A percentile compares a stretch with the other conserved stretches of the same genome.
Evolutionary conservation across 1,140 invertebrate species (phyloP).

Genomic region (Nephotettix cincticeps): DNA sequence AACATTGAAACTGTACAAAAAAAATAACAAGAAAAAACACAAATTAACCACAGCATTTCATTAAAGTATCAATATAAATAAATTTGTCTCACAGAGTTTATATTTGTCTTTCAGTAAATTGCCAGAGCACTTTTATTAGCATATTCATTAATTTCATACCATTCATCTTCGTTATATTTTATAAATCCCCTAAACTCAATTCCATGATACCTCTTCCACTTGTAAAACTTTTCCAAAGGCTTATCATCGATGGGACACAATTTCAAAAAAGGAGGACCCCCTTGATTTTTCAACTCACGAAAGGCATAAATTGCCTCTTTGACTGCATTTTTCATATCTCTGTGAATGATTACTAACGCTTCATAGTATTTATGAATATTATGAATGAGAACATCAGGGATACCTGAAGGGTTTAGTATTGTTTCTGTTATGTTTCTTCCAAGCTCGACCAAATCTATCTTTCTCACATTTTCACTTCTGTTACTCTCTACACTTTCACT

Average conservation of each 20-base stretch:
- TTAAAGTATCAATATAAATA: too few relatives aligned
- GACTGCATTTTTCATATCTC: not conserved
- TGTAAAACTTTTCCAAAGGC: constrained; percentile 1
- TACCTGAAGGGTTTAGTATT: not conserved
- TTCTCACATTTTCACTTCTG: too few relatives aligned
- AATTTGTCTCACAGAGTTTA: too few relatives aligned
- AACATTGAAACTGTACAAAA: too few relatives aligned
- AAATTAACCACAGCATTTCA: too few relatives aligned
- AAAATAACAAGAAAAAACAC: too few relatives aligned
- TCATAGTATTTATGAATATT: constrained; percentile 2
- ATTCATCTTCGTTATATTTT: constrained; percentile 5
- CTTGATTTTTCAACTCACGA: not conserved
- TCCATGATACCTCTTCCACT: not conserved
- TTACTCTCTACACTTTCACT: too few relatives aligned
- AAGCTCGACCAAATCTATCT: not conserved
- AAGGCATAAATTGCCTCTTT: not conserved
- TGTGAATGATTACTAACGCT: not conserved
- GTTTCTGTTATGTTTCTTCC: not conserved
- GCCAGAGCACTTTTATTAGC: not conserved
- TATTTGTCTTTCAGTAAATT: too few relatives aligned
- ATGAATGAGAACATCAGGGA: not conserved
- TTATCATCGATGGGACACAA: not conserved
- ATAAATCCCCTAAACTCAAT: constrained; percentile 5
- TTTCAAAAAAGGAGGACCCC: not conserved
- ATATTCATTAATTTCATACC: not conserved